Conservation (phyloP, 1,140 invertebrate species). For the Pentalonia nigronervosa region DNA sequence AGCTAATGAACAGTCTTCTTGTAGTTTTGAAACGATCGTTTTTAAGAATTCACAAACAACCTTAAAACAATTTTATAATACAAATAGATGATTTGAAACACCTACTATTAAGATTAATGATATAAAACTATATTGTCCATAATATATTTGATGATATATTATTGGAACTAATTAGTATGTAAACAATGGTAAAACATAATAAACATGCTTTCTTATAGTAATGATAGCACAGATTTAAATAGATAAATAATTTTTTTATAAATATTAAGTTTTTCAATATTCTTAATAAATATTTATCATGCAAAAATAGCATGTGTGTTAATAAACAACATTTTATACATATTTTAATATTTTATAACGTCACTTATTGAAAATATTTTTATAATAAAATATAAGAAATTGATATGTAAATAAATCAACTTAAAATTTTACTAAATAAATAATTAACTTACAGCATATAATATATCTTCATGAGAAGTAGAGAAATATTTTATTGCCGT, state of each 20-base stretch:
- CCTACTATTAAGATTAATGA: neutral
- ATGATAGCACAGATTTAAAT: too few relatives aligned
- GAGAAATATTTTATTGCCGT: conserved; percentile 31
- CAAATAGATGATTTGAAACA: neutral
- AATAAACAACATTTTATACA: too few relatives aligned
- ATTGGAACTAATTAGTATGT: neutral
- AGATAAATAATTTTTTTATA: too few relatives aligned
- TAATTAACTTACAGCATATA: conserved; percentile 39
- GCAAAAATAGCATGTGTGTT: too few relatives aligned
- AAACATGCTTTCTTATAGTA: too few relatives aligned
- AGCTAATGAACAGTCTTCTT: conserved; percentile 22
- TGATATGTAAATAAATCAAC: neutral
- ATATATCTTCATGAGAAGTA: conserved; percentile 44
- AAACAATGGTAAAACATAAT: too few relatives aligned
- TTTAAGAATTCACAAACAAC: conserved; percentile 50
- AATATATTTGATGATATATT: neutral
- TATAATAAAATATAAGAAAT: too few relatives aligned
- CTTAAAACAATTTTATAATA: neutral
- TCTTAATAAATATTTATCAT: too few relatives aligned
- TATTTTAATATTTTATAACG: too few relatives aligned
- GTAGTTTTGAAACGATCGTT: conserved; percentile 34
- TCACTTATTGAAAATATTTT: neutral
- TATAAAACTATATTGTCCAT: neutral
- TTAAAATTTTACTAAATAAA: neutral
- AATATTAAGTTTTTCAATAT: too few relatives aligned